phyloP scores from a whole-genome alignment of 35 echinoderm and acorn worm genomes.

The Strongylocentrotus purpuratus region DNA sequence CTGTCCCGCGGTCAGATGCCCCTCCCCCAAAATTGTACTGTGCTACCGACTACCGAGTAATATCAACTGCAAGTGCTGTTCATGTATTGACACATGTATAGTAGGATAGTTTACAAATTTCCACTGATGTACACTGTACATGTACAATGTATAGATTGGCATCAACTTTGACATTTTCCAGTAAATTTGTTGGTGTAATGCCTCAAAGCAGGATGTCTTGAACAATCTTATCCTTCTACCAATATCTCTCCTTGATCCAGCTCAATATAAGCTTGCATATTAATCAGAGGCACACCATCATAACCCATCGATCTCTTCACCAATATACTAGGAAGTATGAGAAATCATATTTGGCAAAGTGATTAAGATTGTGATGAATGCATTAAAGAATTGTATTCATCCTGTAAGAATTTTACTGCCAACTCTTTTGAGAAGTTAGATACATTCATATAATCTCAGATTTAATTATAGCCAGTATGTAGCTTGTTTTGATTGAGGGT shows the following conservation, averaged over 20 bases:
- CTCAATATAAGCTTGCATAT: background rate
- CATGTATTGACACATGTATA: background rate
- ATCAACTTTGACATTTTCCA: constrained; percentile 10
- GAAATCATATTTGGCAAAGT: background rate
- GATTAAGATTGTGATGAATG: background rate
- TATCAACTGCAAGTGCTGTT: background rate
- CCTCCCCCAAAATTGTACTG: background rate
- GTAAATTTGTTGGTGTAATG: background rate
- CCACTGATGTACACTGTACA: background rate
- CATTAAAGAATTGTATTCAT: background rate
- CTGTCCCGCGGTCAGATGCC: too few relatives aligned
- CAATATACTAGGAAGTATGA: background rate
- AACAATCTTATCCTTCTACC: background rate
- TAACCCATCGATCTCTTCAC: background rate
- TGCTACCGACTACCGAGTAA: background rate
- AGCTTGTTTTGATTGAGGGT: background rate
- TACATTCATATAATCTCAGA: background rate
- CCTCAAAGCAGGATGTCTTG: background rate
- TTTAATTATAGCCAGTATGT: background rate
- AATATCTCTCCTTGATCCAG: background rate
- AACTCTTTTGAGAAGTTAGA: background rate
- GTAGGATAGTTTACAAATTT: background rate
- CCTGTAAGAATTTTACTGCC: background rate
- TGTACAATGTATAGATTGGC: background rate
- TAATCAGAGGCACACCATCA: background rate